Evolutionary conservation across 2,888 invertebrate species (phyloP).

Genomic region (Clunio marinus): DNA sequence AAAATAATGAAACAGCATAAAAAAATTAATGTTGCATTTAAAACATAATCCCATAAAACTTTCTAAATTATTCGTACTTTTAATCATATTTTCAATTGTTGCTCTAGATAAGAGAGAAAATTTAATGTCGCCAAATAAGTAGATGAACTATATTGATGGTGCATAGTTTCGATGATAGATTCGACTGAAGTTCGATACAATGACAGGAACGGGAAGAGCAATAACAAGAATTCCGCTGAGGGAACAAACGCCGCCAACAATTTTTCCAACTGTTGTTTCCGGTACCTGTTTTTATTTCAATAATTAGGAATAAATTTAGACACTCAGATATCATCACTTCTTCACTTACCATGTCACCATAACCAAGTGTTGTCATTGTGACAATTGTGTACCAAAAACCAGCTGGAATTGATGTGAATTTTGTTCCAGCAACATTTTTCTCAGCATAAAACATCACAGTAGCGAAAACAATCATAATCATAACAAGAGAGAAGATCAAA

Average conservation of each 20-base stretch:
- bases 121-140: no score
- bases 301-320: not conserved
- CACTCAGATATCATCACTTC: not conserved
- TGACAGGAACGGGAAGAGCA: conserved; percentile 98
- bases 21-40: no score
- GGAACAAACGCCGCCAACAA: conserved; percentile 98
- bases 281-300: no score
- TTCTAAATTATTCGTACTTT: no score
- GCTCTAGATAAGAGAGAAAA: no score
- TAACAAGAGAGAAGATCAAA: conserved; percentile 96
- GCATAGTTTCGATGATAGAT: conserved; percentile 99
- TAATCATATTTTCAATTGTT: conserved; percentile 41
- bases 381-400: conserved; percentile 99
- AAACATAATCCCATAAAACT: no score
- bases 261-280: conserved; percentile 96
- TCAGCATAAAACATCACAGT: conserved; percentile 99
- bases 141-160: no score
- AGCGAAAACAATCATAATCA: conserved; percentile 99
- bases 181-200: conserved; percentile 99
- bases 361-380: conserved; percentile 98
- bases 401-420: conserved; percentile 98
- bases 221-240: conserved; percentile 98
- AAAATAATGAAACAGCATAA: no score
- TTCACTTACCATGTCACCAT: no score
- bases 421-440: conserved; percentile 94